These are phyloP conservation scores for Batillaria attramentaria DNA, from an alignment of 1,140 invertebrate species.

Conservation along the genomic window DNA sequence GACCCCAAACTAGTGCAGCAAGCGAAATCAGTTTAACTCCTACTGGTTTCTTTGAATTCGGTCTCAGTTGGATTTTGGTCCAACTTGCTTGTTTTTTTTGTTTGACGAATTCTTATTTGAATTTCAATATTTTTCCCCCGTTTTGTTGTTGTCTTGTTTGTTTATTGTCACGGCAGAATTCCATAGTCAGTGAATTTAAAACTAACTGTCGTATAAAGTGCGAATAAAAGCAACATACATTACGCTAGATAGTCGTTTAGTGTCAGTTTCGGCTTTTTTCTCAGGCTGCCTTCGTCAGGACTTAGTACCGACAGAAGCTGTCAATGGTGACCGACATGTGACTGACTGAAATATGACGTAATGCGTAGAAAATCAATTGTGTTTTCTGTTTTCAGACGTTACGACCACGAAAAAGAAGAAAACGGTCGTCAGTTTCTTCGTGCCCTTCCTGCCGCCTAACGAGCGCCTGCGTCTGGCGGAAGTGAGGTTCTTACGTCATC, in stretches of 20 bases:
- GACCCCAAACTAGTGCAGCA: no score
- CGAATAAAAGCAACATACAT: not conserved
- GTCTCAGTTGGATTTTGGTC: no score
- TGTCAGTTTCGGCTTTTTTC: not conserved
- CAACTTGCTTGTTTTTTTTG: no score
- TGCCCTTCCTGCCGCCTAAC: slow-evolving; percentile 47
- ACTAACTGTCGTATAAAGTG: no score
- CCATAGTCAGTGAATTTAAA: no score
- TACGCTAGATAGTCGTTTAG: not conserved
- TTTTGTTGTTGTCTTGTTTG: not conserved
- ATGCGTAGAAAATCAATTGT: no score
- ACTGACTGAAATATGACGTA: no score
- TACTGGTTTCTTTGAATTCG: no score
- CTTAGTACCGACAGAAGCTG: no score
- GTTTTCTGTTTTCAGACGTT: slow-evolving; percentile 18
- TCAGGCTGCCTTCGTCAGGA: not conserved
- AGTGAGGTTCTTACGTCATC: slow-evolving; percentile 42
- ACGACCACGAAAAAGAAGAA: slow-evolving; percentile 26
- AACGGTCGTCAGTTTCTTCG: slow-evolving; percentile 30
- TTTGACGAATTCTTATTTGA: no score
- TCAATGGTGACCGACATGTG: no score
- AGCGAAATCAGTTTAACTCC: no score
- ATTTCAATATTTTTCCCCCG: not conserved
- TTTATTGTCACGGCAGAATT: not conserved
- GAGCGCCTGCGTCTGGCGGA: slow-evolving; percentile 50